phyloP scores from a whole-genome alignment of 2,113 vertebrate species.

The Eira barbara region DNA sequence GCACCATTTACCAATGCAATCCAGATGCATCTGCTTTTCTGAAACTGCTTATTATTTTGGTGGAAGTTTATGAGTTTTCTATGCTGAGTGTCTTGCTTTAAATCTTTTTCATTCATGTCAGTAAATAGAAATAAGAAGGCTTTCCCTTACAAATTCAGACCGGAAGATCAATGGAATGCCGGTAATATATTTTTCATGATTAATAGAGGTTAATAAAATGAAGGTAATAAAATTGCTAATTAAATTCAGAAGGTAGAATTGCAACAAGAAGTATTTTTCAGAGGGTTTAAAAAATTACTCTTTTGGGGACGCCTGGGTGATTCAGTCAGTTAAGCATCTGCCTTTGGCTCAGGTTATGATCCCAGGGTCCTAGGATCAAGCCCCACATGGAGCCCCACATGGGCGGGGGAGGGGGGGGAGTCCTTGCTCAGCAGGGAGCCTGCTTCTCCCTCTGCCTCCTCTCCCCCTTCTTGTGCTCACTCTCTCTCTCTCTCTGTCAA shows the following conservation, averaged over 20 bases:
- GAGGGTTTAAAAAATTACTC: slow-evolving; percentile 39
- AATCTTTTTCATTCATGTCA: slow-evolving; percentile 75
- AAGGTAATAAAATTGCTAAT: slow-evolving; percentile 72
- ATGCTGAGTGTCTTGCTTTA: slow-evolving; percentile 71
- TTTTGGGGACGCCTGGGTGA: neutral
- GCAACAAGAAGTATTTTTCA: slow-evolving; percentile 35
- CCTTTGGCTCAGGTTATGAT: neutral
- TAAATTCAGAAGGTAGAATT: slow-evolving; percentile 69
- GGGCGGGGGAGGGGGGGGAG: fast-evolving
- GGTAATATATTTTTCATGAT: slow-evolving; percentile 74
- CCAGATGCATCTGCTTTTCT: slow-evolving; percentile 72
- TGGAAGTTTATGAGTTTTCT: slow-evolving; percentile 78
- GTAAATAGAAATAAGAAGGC: slow-evolving; percentile 69
- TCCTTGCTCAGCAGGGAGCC: no score
- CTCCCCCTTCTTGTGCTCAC: no score
- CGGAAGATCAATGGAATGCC: slow-evolving; percentile 69
- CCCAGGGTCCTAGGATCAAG: no score
- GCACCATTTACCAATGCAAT: slow-evolving; percentile 64
- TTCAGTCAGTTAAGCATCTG: neutral
- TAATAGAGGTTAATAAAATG: slow-evolving; percentile 73
- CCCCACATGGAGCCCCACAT: no score
- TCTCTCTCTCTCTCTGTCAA: no score
- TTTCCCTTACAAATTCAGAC: slow-evolving; percentile 73
- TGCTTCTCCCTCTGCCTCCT: no score
- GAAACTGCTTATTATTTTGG: slow-evolving; percentile 77